Conservation (phyloP, 1,140 invertebrate species). For the Neodiprion fabricii region DNA sequence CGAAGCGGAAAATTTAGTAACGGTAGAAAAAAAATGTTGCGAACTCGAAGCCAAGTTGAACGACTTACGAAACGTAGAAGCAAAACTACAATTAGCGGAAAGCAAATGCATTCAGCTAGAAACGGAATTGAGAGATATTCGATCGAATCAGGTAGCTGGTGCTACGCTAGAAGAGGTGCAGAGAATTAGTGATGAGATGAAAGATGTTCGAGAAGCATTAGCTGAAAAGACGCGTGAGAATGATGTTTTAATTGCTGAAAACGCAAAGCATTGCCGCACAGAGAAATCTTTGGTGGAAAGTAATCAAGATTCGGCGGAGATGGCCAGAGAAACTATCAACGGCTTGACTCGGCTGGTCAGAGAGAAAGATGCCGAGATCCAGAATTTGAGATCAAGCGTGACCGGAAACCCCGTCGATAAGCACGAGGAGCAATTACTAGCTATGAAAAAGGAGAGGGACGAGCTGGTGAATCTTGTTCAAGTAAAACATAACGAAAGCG, state of each 20-base stretch:
- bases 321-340: slow-evolving; percentile 55
- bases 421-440: slow-evolving; percentile 48
- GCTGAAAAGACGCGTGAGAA: slow-evolving; percentile 25
- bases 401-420: slow-evolving; percentile 47
- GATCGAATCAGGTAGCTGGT: slow-evolving; percentile 32
- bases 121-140: slow-evolving; percentile 50
- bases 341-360: slow-evolving; percentile 48
- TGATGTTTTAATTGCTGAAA: slow-evolving; percentile 27
- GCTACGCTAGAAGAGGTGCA: background rate
- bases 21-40: slow-evolving; percentile 16
- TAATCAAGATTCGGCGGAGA: slow-evolving; percentile 42
- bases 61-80: slow-evolving; percentile 44
- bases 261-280: slow-evolving; percentile 26
- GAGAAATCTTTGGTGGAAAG: slow-evolving; percentile 36
- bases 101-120: slow-evolving; percentile 48
- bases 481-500: slow-evolving; percentile 82
- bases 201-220: slow-evolving; percentile 8
- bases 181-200: background rate
- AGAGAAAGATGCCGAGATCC: slow-evolving; percentile 50
- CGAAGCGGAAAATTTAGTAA: slow-evolving; percentile 31
- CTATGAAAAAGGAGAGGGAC: slow-evolving; percentile 67
- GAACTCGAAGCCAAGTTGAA: slow-evolving; percentile 24
- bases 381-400: slow-evolving; percentile 34
- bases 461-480: slow-evolving; percentile 78
- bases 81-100: slow-evolving; percentile 44